Conservation (phyloP, 2,797 vertebrate species). For the Paratrypauchen microcephalus region DNA sequence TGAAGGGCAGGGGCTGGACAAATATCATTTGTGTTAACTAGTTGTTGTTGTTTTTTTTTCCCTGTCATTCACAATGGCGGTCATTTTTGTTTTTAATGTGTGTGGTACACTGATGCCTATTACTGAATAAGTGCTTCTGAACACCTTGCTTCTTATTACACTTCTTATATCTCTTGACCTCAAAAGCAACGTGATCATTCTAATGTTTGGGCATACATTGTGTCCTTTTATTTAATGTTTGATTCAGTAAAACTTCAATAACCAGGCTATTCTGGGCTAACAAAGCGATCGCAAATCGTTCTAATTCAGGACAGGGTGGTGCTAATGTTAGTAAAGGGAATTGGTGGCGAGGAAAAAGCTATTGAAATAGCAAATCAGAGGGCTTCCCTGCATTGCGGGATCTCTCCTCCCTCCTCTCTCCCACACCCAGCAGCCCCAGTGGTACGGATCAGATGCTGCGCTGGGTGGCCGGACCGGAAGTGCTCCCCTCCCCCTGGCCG, state of each 20-base stretch:
- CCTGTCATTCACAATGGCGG: constrained; percentile 1
- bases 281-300: background rate
- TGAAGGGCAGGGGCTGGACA: constrained; percentile 11
- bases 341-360: constrained; percentile 19
- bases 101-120: constrained; percentile 4
- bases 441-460: constrained; percentile 74
- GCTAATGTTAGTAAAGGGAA: constrained; percentile 17
- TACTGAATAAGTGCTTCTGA: background rate
- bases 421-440: constrained; percentile 60
- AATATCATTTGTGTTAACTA: constrained; percentile 10
- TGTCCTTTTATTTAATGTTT: background rate
- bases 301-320: constrained; percentile 12
- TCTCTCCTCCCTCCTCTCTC: constrained; percentile 18
- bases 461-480: constrained; percentile 79
- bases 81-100: constrained; percentile 6
- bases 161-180: background rate
- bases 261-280: background rate
- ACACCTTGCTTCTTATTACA: background rate
- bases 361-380: constrained; percentile 37
- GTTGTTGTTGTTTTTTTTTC: background rate
- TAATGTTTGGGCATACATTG: background rate
- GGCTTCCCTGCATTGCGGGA: constrained; percentile 56
- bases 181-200: background rate
- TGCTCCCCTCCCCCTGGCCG: constrained; percentile 72
- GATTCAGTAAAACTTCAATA: background rate